phyloP scores from a whole-genome alignment of 2,888 invertebrate species.

The Epirrita christyi region DNA sequence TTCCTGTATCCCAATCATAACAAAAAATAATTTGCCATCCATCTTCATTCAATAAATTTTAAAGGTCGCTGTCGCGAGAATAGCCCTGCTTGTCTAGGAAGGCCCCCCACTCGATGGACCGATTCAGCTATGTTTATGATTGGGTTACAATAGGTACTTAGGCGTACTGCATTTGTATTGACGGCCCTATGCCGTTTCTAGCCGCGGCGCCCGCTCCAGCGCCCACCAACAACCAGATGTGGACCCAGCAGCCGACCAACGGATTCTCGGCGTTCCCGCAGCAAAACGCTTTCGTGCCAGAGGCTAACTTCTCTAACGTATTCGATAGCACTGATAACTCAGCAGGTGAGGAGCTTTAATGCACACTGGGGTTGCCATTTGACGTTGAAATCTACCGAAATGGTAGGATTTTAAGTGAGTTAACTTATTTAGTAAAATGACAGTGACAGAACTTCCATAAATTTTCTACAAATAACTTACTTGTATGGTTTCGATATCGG shows the following conservation, averaged over 20 bases:
- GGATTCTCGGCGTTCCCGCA: slow-evolving; percentile 61
- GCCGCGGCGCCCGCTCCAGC: slow-evolving; percentile 50
- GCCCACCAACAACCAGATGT: slow-evolving; percentile 41
- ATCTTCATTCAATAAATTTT: too few relatives aligned
- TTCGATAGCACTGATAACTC: slow-evolving; percentile 90
- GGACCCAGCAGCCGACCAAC: slow-evolving; percentile 56
- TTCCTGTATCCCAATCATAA: too few relatives aligned
- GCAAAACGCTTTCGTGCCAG: slow-evolving; percentile 89
- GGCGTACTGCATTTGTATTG: slow-evolving; percentile 15
- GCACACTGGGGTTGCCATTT: slow-evolving; percentile 45
- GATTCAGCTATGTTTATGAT: too few relatives aligned
- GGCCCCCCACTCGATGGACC: too few relatives aligned
- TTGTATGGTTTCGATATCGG: too few relatives aligned
- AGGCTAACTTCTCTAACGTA: slow-evolving; percentile 94
- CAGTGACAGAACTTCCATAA: too few relatives aligned
- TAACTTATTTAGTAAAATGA: too few relatives aligned
- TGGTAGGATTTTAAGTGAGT: slow-evolving; percentile 8
- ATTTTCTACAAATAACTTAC: too few relatives aligned
- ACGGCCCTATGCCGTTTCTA: slow-evolving; percentile 6
- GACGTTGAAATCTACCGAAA: slow-evolving; percentile 23
- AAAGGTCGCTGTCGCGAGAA: too few relatives aligned
- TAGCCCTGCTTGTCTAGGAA: too few relatives aligned
- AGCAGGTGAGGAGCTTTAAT: slow-evolving; percentile 82
- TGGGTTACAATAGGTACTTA: too few relatives aligned
- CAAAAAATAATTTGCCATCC: too few relatives aligned